Evolutionary conservation across 2,113 vertebrate genomes (phyloP), one percentile per base, ranked within the genome.

Genomic region (Apistogramma diplotaenia): DNA sequence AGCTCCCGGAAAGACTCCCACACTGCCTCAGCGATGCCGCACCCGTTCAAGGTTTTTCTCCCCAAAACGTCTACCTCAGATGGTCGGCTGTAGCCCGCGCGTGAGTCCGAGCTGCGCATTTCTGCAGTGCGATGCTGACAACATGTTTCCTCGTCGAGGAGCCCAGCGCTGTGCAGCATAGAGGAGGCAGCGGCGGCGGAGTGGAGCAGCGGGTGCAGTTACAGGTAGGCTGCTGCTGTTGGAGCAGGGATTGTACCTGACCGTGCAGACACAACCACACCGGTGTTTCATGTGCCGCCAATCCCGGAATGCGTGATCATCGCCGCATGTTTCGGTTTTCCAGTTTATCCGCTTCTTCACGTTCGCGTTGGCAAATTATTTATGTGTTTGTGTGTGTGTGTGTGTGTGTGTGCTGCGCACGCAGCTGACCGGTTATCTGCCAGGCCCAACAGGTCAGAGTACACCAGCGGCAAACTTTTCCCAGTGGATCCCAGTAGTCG

Each of bases 391-490:
- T 21, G 37, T n/a, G 51, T 15, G 21, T 23, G 25, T 51, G 55
- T 3, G n/a, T 46, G 31, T 13, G 33, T 10, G 8, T 27, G 15
- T 18, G 74, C 10, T 61, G 74, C 33, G 62, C 51, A 49, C 29
- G 60, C 35, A n/a, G 75, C 29, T 71, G 65, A 67, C 79, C 53
- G 51, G 53, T 57, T 83, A 85, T 91, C 71, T 35, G 59, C 59
- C 78, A 83, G 86, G 87, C 86, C 87, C 90, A 90, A 90, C 92
- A 93, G 90, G 92, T 92, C 91, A 92, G 79, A 91, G 91, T 90
- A 87, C 85, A 93, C 59, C 8, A n/a, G 51, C 58, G 75, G 74
- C 74, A 33, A 87, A 91, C 81, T 91, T 87, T 90, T 46, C 76
- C 61, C 82, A 61, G 33, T 74, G 73, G 70, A 74, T 59, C 62